Evolutionary conservation across 2,113 vertebrate species (phyloP).

Genomic region (Nothoprocta perdicaria): DNA sequence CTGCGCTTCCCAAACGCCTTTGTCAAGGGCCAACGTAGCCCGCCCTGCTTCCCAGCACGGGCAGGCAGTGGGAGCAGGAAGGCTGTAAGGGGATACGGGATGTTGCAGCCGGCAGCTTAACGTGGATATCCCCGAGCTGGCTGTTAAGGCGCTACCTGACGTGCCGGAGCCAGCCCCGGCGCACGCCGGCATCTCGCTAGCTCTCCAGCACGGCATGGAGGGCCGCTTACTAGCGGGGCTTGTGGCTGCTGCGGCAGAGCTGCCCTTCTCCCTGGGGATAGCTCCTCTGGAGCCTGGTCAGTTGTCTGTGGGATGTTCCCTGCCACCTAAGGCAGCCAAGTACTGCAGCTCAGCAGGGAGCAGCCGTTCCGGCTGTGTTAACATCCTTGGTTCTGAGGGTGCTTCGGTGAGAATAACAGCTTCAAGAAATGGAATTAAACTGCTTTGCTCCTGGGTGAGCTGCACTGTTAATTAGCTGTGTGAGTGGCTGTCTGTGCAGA

Average conservation of each 20-base stretch:
- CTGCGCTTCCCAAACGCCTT: constrained; percentile 10
- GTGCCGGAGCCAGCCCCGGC: background rate
- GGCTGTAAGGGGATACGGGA: background rate
- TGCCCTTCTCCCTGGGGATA: background rate
- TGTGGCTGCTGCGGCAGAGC: background rate
- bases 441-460: background rate
- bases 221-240: background rate
- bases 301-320: background rate
- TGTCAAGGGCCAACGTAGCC: background rate
- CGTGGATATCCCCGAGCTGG: background rate
- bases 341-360: background rate
- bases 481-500: background rate
- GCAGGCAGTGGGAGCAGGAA: background rate
- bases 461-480: background rate
- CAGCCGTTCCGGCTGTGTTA: background rate
- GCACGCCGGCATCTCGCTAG: background rate
- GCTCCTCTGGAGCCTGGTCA: background rate
- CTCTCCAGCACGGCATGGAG: background rate
- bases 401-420: background rate
- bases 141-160: background rate
- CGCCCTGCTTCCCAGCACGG: background rate
- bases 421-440: background rate
- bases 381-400: background rate
- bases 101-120: background rate
- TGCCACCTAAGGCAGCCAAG: background rate